A percentile compares a stretch with the other conserved stretches of the same genome.
Evolutionary conservation across 2,888 invertebrate genomes (phyloP).

Genomic region (Acleris literana): DNA sequence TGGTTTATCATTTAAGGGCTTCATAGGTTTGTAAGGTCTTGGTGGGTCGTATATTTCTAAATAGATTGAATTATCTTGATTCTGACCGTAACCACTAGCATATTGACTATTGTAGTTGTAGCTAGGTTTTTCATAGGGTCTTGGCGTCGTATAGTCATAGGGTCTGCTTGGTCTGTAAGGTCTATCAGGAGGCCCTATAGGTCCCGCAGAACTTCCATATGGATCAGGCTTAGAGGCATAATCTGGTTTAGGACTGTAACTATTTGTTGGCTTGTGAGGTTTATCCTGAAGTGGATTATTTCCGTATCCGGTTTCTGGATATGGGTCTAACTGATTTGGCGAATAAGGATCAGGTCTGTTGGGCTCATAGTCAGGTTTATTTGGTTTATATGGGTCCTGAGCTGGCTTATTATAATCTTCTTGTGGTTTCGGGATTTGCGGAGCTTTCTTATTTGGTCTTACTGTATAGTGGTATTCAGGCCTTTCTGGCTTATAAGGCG

Average conservation of each 20-base stretch:
- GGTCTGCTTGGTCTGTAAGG: constrained; percentile 54
- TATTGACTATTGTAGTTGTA: constrained; percentile 63
- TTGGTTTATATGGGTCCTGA: constrained; percentile 31
- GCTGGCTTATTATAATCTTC: constrained; percentile 45
- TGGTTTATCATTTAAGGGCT: constrained; percentile 50
- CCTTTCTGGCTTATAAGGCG: constrained; percentile 54
- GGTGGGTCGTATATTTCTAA: constrained; percentile 73
- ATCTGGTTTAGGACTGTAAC: constrained; percentile 44
- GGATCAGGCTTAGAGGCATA: constrained; percentile 45
- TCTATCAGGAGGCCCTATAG: constrained; percentile 49
- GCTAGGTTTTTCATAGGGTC: constrained; percentile 52
- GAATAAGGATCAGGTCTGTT: constrained; percentile 31
- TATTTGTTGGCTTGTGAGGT: constrained; percentile 39
- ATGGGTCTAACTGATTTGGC: constrained; percentile 18
- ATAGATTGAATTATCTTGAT: constrained; percentile 65
- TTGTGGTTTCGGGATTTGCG: constrained; percentile 42
- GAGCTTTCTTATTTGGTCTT: constrained; percentile 67
- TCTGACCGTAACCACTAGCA: constrained; percentile 62
- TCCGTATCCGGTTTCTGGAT: constrained; percentile 24
- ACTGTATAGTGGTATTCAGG: constrained; percentile 67
- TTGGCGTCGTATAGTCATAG: constrained; percentile 43
- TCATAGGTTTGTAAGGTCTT: constrained; percentile 57
- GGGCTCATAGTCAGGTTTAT: constrained; percentile 27
- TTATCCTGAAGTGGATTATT: constrained; percentile 23
- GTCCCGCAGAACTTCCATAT: constrained; percentile 46